Evolutionary conservation across 2,888 invertebrate species (phyloP).

Genomic region (Xestobium rufovillosum): DNA sequence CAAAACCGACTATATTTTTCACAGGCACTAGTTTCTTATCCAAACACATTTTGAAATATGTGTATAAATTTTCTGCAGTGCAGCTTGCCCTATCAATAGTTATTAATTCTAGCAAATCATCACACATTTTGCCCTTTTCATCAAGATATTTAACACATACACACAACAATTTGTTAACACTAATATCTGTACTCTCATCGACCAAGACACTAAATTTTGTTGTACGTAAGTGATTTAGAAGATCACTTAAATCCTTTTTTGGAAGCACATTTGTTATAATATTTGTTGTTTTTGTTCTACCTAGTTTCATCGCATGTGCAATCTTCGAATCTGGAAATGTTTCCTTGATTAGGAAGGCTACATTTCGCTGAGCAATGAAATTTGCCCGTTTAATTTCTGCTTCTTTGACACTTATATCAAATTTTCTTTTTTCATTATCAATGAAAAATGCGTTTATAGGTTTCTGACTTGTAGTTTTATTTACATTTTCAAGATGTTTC

Average conservation of each 20-base stretch:
- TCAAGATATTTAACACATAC: not conserved
- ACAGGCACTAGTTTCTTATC: not conserved
- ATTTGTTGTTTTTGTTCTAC: slow-evolving; percentile 1
- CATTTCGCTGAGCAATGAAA: not conserved
- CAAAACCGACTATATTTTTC: slow-evolving; percentile 1
- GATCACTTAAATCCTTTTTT: not conserved
- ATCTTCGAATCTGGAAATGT: not conserved
- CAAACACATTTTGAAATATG: not conserved
- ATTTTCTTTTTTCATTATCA: not conserved
- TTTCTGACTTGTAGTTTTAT: not conserved
- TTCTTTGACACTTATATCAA: not conserved
- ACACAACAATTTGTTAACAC: not conserved
- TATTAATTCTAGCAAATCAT: not conserved
- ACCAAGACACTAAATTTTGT: not conserved
- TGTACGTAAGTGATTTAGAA: not conserved
- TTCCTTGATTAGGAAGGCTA: slow-evolving; percentile 1
- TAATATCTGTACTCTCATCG: slow-evolving; percentile 1
- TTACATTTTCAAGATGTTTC: not conserved
- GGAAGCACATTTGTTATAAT: not conserved
- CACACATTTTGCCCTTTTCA: not conserved
- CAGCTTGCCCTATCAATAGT: not conserved
- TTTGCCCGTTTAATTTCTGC: slow-evolving; percentile 1
- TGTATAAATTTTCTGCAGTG: slow-evolving; percentile 1
- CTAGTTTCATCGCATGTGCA: not conserved
- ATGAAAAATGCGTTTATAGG: not conserved